Conservation (phyloP, 2,888 invertebrate species). For the Hemithea aestivaria region DNA sequence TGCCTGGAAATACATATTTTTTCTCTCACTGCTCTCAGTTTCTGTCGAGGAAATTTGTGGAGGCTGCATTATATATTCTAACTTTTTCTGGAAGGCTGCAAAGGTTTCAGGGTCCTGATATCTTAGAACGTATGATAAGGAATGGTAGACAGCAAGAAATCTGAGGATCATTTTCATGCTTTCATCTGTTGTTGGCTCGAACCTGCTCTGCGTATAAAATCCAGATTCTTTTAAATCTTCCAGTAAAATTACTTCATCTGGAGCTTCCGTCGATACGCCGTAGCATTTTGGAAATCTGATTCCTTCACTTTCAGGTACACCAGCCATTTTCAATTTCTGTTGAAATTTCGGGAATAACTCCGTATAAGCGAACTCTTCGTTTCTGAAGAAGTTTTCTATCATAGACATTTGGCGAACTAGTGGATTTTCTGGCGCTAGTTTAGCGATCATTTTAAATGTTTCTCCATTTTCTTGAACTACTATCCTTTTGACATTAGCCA, state of each 20-base stretch:
- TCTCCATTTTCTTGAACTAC: constrained; percentile 18
- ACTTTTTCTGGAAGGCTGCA: constrained; percentile 10
- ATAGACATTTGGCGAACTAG: too few relatives aligned
- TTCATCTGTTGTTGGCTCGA: too few relatives aligned
- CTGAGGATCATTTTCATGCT: too few relatives aligned
- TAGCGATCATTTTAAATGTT: constrained; percentile 9
- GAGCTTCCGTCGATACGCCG: too few relatives aligned
- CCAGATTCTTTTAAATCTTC: too few relatives aligned
- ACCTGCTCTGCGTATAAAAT: too few relatives aligned
- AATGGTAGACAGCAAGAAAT: constrained; percentile 34
- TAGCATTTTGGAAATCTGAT: constrained; percentile 24
- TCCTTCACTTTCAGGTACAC: constrained; percentile 32
- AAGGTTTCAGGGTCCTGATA: constrained; percentile 32
- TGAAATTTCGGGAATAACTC: constrained; percentile 32
- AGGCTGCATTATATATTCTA: too few relatives aligned
- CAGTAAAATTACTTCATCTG: too few relatives aligned
- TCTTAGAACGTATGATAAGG: constrained; percentile 41
- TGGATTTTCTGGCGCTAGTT: background rate
- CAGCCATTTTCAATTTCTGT: constrained; percentile 33
- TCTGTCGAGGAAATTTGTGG: too few relatives aligned
- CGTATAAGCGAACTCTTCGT: too few relatives aligned
- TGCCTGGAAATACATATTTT: constrained; percentile 5
- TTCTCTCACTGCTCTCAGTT: too few relatives aligned
- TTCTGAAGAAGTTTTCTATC: too few relatives aligned
- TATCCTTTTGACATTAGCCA: constrained; percentile 27